These are phyloP conservation scores for Sapayoa aenigma DNA, from an alignment of 2,113 vertebrate genomes.

Conservation along the genomic window DNA sequence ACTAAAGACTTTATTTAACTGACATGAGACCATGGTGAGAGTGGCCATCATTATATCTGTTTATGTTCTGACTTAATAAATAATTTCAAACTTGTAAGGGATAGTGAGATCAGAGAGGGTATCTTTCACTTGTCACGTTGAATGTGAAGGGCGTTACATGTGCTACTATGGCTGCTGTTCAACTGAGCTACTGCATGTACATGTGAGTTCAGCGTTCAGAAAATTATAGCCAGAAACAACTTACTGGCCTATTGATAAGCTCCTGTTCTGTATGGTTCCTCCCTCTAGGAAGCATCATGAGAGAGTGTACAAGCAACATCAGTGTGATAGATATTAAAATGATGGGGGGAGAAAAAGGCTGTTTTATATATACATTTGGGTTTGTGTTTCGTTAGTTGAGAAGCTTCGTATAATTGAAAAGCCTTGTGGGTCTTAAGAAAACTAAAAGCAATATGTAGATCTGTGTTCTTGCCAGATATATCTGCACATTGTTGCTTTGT, in stretches of 20 bases:
- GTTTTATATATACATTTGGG: not conserved
- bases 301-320: not conserved
- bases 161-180: not conserved
- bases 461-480: not conserved
- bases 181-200: not conserved
- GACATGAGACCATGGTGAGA: not conserved
- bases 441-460: not conserved
- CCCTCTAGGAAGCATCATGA: not conserved
- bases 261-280: not conserved
- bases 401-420: not conserved
- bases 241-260: not conserved
- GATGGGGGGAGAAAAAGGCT: rapidly evolving
- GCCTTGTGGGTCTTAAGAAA: not conserved
- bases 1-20: not conserved
- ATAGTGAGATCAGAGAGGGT: not conserved
- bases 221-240: not conserved
- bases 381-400: not conserved
- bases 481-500: not conserved
- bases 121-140: not conserved
- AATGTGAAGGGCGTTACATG: not conserved
- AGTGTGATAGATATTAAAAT: not conserved
- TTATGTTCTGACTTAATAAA: not conserved
- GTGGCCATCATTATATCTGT: not conserved
- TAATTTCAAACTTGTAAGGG: not conserved
- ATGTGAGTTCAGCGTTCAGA: not conserved